Evolutionary conservation across 2,797 vertebrate genomes (phyloP).

Genomic region (Momotus momota): DNA sequence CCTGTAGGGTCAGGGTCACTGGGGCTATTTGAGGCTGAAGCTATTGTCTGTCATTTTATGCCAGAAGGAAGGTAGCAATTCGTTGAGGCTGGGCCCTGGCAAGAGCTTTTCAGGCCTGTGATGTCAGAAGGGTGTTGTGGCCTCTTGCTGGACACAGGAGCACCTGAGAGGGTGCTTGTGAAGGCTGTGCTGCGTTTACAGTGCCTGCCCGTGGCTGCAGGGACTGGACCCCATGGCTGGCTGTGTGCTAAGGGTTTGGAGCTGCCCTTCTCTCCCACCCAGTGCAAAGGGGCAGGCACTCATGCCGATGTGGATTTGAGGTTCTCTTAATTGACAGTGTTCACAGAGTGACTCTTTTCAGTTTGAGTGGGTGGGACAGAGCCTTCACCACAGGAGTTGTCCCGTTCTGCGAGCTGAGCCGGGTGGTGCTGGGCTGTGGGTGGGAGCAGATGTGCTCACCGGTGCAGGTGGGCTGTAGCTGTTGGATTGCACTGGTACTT

Average conservation of each 20-base stretch:
- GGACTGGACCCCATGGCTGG: accelerated
- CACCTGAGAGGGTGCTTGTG: accelerated
- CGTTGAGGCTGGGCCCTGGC: background rate
- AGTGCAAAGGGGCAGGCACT: accelerated
- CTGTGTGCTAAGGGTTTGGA: background rate
- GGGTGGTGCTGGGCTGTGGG: accelerated
- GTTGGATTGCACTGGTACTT: accelerated
- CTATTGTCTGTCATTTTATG: no score
- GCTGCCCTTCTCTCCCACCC: background rate
- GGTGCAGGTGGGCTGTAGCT: accelerated
- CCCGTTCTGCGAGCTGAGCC: background rate
- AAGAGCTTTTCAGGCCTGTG: background rate
- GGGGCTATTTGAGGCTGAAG: background rate
- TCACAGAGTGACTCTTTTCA: accelerated
- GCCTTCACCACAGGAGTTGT: accelerated
- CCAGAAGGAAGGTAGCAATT: background rate
- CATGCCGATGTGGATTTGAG: accelerated
- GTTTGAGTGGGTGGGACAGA: background rate
- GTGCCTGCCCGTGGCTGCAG: background rate
- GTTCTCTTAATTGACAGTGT: accelerated
- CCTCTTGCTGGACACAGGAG: background rate
- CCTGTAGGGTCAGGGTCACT: accelerated
- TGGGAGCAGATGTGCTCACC: background rate
- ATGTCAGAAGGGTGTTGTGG: background rate
- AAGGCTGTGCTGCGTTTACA: accelerated